phyloP scores from a whole-genome alignment of 1,140 invertebrate species.

The Magallana gigas region DNA sequence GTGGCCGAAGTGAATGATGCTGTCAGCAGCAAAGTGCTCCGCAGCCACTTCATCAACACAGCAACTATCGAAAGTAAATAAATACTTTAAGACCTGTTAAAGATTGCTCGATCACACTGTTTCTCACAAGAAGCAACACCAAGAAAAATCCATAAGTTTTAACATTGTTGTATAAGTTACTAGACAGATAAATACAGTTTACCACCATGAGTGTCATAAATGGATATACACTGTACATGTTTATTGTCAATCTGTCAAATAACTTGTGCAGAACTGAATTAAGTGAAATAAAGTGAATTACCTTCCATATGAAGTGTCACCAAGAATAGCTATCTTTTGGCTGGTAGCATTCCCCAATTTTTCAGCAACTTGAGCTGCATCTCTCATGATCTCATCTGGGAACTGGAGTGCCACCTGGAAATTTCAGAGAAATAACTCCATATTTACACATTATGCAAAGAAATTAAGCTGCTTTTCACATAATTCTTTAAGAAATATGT shows the following conservation, averaged over 20 bases:
- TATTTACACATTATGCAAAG: neutral
- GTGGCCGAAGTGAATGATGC: constrained; percentile 94
- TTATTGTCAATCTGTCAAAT: no score
- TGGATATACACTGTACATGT: no score
- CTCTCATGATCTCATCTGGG: constrained; percentile 88
- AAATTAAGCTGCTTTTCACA: no score
- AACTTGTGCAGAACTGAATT: no score
- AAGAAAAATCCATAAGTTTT: neutral
- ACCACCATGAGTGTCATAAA: no score
- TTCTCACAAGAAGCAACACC: neutral
- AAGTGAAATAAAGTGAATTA: constrained; percentile 71
- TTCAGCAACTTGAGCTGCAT: constrained; percentile 86
- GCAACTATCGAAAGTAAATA: constrained; percentile 84
- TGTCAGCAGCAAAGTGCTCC: constrained; percentile 90
- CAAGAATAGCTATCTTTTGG: constrained; percentile 88
- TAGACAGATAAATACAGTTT: no score
- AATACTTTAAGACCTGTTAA: neutral
- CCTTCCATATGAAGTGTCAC: constrained; percentile 96
- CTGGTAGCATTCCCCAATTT: constrained; percentile 83
- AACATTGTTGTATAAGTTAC: no score
- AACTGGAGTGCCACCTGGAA: constrained; percentile 93
- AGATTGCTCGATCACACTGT: neutral
- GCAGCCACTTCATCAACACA: constrained; percentile 96
- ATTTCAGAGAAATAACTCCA: constrained; percentile 8
- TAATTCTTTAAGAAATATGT: no score